Evolutionary conservation across 92 coral and sea anemone species (phyloP), one percentile per base, ranked within the genome.

Genomic region (Phymanthus crucifer): DNA sequence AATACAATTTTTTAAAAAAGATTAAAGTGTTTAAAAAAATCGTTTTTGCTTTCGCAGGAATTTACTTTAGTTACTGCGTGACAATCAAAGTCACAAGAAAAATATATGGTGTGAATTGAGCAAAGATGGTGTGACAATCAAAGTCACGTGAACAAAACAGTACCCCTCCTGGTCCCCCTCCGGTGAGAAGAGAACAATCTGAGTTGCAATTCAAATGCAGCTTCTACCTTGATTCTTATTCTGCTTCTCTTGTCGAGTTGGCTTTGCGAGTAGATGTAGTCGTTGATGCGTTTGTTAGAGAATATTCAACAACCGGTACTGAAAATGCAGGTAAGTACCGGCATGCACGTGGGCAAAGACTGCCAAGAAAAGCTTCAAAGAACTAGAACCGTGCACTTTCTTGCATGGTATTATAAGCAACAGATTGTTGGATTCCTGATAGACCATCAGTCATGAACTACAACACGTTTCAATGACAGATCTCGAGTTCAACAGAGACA

Each of bases 131-230:
- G 74, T 70, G 50, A 70, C 46, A 35, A 23, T 70, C 50, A 70
- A 70, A 70, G 74, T 70, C 74, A 40, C 68, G 18, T 61, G 24
- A 24, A 61, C 68, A 61, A 61, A 61, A 11, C 35, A 61, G 34
- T 27, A 61, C 34, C 35, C 35, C 34, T 23, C 68, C 68, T 18
- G 27, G 5, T 29, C 36, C 68, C 68, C 48, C 48, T 43, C 13
- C 48, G 17, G 4, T 12, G 34, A 61, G 33, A 1, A 24, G 68
- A 61, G 68, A 61, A 61, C 68, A 34, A 61, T 29, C 32, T 45
- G 34, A 67, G 43, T 52, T 83, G 87, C 87, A 83, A 83, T 83
- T 83, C 87, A 75, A 83, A 83, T 75, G 86, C 86, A 46, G 74
- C 72, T 21, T 23, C 19, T 56, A 6, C n/a, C 19, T 61, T 61